Evolutionary conservation across 2,113 vertebrate species (phyloP).

Genomic region (Mus pahari): DNA sequence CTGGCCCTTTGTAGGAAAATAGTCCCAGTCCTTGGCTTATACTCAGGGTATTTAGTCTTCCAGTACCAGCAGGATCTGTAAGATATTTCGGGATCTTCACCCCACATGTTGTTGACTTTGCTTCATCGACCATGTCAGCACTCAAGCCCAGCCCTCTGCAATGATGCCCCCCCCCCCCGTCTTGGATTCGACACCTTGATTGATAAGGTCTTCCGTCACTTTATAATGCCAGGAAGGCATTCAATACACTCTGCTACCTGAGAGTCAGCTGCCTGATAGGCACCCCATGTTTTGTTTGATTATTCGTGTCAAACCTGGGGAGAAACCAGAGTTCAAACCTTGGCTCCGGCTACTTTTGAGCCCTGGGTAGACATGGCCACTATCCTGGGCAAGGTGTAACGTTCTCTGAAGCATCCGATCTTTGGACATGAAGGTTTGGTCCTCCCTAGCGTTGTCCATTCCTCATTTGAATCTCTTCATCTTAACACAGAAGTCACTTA

Average conservation of each 20-base stretch:
- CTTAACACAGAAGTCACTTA: not conserved
- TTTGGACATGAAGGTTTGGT: fast-evolving
- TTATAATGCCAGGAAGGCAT: not conserved
- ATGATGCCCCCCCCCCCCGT: not conserved
- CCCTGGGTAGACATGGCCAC: not conserved
- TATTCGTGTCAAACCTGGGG: not conserved
- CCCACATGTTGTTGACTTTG: not conserved
- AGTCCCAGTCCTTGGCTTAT: not conserved
- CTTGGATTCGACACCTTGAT: not conserved
- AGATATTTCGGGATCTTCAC: not conserved
- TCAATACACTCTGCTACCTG: not conserved
- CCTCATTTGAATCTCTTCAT: not conserved
- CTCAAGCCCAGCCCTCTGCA: fast-evolving
- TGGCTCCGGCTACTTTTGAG: not conserved
- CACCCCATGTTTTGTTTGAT: not conserved
- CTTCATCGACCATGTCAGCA: not conserved
- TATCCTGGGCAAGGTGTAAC: not conserved
- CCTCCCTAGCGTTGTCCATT: fast-evolving
- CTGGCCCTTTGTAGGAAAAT: not conserved
- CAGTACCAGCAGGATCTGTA: not conserved
- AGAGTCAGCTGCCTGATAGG: not conserved
- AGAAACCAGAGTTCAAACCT: not conserved
- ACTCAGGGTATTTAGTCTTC: not conserved
- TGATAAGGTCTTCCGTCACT: not conserved
- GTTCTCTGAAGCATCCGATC: fast-evolving